These are phyloP conservation scores for Coregonus ussuriensis DNA, from an alignment of 2,797 vertebrate genomes.

Conservation along the genomic window DNA sequence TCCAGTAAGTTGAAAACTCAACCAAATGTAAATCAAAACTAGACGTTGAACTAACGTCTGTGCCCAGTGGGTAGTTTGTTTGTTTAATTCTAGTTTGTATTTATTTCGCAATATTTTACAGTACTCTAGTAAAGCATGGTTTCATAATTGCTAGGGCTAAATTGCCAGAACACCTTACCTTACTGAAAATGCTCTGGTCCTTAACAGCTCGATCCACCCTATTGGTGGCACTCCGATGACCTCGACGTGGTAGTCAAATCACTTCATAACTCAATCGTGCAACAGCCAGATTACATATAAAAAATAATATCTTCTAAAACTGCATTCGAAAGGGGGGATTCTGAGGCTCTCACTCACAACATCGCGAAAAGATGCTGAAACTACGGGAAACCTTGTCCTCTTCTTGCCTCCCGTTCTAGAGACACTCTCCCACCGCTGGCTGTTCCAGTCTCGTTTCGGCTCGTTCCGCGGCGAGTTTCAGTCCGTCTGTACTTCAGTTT, in stretches of 20 bases:
- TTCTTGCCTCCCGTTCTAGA: not conserved
- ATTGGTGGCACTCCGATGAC: conserved; percentile 12
- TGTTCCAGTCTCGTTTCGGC: not conserved
- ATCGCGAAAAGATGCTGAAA: too few relatives aligned
- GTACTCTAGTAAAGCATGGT: too few relatives aligned
- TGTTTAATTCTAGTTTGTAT: too few relatives aligned
- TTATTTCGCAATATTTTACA: too few relatives aligned
- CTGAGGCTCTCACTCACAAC: conserved; percentile 1
- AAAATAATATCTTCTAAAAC: not conserved
- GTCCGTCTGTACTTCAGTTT: conserved; percentile 21
- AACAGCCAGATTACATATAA: conserved; percentile 12
- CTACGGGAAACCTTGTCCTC: not conserved
- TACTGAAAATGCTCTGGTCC: conserved; percentile 24
- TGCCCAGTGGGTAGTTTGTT: too few relatives aligned
- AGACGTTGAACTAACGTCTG: too few relatives aligned
- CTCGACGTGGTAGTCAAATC: conserved; percentile 4
- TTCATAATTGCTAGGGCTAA: too few relatives aligned
- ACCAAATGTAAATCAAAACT: not conserved
- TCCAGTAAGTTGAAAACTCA: too few relatives aligned
- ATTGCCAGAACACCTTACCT: conserved; percentile 27
- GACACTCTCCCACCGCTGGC: conserved; percentile 25
- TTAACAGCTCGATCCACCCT: conserved; percentile 26
- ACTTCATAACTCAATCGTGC: conserved; percentile 21
- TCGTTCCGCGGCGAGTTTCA: conserved; percentile 22
- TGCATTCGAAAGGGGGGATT: not conserved